Evolutionary conservation across 2,797 vertebrate species (phyloP).

Genomic region (Cryptoprocta ferox): DNA sequence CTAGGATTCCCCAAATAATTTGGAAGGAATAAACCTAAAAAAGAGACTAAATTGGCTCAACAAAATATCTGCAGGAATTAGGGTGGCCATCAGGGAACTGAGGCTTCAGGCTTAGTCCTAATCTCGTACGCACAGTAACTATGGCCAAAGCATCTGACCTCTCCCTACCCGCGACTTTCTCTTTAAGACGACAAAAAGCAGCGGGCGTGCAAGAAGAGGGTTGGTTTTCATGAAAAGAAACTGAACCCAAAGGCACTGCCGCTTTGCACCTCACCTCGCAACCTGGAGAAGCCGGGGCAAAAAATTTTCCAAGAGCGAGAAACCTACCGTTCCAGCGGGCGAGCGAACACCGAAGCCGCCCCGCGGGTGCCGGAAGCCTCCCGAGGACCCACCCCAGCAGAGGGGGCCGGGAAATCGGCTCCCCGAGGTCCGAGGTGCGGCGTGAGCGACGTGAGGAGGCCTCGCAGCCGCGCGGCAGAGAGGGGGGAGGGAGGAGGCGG

Average conservation of each 20-base stretch:
- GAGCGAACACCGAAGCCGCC: no score
- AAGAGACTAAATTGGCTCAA: neutral
- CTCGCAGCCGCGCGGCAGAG: neutral
- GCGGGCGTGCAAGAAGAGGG: neutral
- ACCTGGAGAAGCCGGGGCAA: neutral
- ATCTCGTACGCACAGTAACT: neutral
- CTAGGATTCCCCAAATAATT: neutral
- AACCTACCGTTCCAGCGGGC: accelerated
- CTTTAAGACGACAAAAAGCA: neutral
- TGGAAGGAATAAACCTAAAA: neutral
- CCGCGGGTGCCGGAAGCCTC: neutral
- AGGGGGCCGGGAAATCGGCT: neutral
- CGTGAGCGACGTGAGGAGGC: constrained; percentile 27
- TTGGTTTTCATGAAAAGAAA: neutral
- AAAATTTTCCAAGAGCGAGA: neutral
- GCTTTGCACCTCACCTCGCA: neutral
- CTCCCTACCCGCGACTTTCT: neutral
- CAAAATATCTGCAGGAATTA: neutral
- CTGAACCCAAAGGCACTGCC: neutral
- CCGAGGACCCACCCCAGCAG: neutral
- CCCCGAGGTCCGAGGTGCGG: neutral
- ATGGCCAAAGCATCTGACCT: neutral
- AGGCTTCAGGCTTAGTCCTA: neutral
- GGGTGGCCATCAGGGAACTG: neutral
- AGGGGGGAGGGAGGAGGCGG: neutral